These are phyloP conservation scores for Eudyptes chrysolophus DNA, from an alignment of 2,113 vertebrate genomes.

Conservation along the genomic window DNA sequence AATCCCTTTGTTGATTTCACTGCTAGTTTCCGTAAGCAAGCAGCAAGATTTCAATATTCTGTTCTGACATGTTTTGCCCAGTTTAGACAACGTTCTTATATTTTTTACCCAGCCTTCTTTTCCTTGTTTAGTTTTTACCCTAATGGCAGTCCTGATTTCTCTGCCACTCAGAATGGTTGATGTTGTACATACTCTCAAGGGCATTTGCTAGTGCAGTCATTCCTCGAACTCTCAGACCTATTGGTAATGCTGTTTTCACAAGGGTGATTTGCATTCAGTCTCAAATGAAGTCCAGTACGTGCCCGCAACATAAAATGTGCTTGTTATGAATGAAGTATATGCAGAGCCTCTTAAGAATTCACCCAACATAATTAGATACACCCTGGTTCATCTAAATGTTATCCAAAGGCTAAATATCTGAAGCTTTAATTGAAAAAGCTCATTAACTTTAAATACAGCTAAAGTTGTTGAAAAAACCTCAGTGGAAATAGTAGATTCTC, in stretches of 20 bases:
- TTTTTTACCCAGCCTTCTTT: background rate
- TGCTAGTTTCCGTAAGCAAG: background rate
- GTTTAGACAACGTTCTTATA: background rate
- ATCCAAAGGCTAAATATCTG: slow-evolving; percentile 76
- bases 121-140: background rate
- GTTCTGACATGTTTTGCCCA: background rate
- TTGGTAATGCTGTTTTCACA: slow-evolving; percentile 32
- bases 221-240: background rate
- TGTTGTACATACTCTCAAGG: background rate
- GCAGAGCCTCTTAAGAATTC: slow-evolving; percentile 67
- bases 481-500: slow-evolving; percentile 66
- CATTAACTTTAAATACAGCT: slow-evolving; percentile 76
- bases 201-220: slow-evolving; percentile 12
- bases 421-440: slow-evolving; percentile 77
- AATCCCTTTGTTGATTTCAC: background rate
- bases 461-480: slow-evolving; percentile 61
- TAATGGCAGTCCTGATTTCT: background rate
- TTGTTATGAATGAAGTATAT: slow-evolving; percentile 56
- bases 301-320: slow-evolving; percentile 33
- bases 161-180: background rate
- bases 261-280: slow-evolving; percentile 28
- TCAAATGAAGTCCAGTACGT: slow-evolving; percentile 32
- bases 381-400: slow-evolving; percentile 68
- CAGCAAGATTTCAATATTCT: background rate
- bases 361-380: slow-evolving; percentile 67